Conservation (phyloP, 2,888 invertebrate species). For the Drosophila anomelani region DNA sequence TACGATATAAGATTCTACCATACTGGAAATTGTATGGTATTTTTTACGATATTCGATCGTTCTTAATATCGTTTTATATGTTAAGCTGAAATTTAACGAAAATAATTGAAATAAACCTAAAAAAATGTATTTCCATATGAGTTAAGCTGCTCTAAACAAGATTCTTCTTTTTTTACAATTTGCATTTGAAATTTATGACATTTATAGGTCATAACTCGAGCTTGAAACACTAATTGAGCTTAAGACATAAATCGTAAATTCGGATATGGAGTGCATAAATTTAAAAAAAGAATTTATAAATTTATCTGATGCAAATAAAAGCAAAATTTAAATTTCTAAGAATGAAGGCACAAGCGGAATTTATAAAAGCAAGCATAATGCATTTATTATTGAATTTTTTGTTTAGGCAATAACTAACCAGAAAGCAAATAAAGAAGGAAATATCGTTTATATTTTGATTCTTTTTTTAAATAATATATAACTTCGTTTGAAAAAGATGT, state of each 20-base stretch:
- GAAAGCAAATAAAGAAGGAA: too few species aligned
- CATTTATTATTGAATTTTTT: not conserved
- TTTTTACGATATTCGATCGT: slow-evolving; percentile 1
- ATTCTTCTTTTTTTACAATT: not conserved
- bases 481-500: too few species aligned
- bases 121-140: not conserved
- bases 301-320: slow-evolving; percentile 15
- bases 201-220: slow-evolving; percentile 13
- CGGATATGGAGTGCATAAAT: slow-evolving; percentile 38
- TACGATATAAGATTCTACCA: not conserved
- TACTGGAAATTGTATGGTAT: not conserved
- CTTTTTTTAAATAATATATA: too few species aligned
- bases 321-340: slow-evolving; percentile 2
- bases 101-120: not conserved
- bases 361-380: not conserved
- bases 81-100: too few species aligned
- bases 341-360: not conserved
- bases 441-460: too few species aligned
- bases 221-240: slow-evolving; percentile 26
- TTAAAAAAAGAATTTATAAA: not conserved
- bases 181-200: slow-evolving; percentile 19
- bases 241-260: slow-evolving; percentile 26
- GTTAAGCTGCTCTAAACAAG: not conserved
- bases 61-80: not conserved
- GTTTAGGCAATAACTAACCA: not conserved